These are phyloP conservation scores for Carassius carassius DNA, from an alignment of 2,113 vertebrate species.

Conservation along the genomic window DNA sequence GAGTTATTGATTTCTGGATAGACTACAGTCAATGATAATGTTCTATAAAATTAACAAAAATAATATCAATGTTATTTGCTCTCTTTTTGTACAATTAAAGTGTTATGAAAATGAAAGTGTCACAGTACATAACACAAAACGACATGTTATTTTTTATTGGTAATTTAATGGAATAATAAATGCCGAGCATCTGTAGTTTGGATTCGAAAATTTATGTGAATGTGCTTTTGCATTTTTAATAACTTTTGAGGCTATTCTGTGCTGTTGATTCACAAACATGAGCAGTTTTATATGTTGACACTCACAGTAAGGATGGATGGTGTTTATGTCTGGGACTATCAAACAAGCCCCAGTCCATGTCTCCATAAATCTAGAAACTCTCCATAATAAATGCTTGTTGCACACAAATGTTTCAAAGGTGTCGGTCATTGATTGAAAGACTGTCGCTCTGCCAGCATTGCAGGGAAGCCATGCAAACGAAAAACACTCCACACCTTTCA, in stretches of 20 bases:
- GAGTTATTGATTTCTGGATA: too few species aligned
- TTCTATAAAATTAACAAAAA: too few species aligned
- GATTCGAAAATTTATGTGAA: too few species aligned
- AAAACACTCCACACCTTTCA: slow-evolving; percentile 16
- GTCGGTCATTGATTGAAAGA: slow-evolving; percentile 23
- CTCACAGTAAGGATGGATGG: slow-evolving; percentile 10
- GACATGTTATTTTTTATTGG: background rate
- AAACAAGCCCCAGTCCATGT: background rate
- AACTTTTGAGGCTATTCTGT: background rate
- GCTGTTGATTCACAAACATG: background rate
- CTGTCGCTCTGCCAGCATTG: background rate
- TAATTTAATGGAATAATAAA: background rate
- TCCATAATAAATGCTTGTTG: slow-evolving; percentile 3
- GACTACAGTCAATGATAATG: too few species aligned
- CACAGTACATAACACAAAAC: background rate
- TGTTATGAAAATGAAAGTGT: too few species aligned
- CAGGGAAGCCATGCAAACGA: slow-evolving; percentile 5
- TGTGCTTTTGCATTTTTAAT: slow-evolving; percentile 14
- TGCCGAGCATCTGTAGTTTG: too few species aligned
- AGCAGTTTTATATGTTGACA: background rate
- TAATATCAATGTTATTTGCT: too few species aligned
- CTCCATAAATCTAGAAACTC: slow-evolving; percentile 20
- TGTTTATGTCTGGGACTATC: slow-evolving; percentile 10
- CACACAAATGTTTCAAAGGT: background rate
- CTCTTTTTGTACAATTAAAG: too few species aligned